These are phyloP conservation scores for Brotula barbata DNA, from an alignment of 2,797 vertebrate genomes.

Conservation along the genomic window DNA sequence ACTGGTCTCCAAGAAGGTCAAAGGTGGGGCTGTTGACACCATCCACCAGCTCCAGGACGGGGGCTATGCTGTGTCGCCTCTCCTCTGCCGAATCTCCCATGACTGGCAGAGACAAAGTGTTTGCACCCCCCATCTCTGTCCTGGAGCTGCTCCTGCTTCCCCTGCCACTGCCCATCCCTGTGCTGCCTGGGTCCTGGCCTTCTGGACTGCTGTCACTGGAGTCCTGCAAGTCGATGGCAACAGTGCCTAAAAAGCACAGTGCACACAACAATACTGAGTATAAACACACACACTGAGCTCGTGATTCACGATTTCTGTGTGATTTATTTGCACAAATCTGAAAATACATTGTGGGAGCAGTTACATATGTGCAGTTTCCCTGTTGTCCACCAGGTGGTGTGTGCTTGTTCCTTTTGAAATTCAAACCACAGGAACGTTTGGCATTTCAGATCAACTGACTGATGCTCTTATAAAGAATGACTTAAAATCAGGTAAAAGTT, in stretches of 20 bases:
- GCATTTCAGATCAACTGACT: conserved; percentile 41
- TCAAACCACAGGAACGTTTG: conserved; percentile 34
- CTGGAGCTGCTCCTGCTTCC: conserved; percentile 72
- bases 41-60: conserved; percentile 84
- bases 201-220: conserved; percentile 84
- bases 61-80: conserved; percentile 84
- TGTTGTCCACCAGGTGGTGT: conserved; percentile 62
- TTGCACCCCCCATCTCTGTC: conserved; percentile 68
- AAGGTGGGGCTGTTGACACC: conserved; percentile 78
- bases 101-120: conserved; percentile 78
- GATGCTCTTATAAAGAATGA: conserved; percentile 44
- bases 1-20: conserved; percentile 85
- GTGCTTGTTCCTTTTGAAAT: conserved; percentile 28
- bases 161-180: conserved; percentile 53
- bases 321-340: neutral
- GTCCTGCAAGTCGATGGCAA: conserved; percentile 85
- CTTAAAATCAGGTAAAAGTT: conserved; percentile 37
- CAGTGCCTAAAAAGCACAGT: conserved; percentile 77
- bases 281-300: neutral
- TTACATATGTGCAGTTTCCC: conserved; percentile 8
- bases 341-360: neutral
- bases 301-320: neutral
- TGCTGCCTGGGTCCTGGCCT: conserved; percentile 63
- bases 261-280: neutral
- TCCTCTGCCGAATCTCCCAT: conserved; percentile 72